A percentile compares a stretch with the other conserved stretches of the same genome.
These are phyloP conservation scores for Flabesymbios commensalis DNA, from an alignment of 2,888 invertebrate species.

Conservation along the genomic window DNA sequence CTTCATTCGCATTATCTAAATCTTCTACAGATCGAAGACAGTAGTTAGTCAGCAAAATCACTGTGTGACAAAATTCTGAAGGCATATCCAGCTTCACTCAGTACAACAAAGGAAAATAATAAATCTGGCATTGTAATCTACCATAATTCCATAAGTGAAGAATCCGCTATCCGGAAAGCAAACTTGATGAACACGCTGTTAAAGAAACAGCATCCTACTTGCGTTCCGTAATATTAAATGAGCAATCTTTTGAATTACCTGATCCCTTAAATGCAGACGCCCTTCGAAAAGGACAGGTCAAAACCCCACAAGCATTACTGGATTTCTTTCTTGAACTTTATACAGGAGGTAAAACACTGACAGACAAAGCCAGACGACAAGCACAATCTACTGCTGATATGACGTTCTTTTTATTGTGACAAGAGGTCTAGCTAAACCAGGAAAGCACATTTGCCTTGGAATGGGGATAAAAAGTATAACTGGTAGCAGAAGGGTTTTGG, in stretches of 20 bases:
- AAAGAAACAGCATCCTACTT: slow-evolving; percentile 1
- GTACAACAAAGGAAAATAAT: too few species aligned
- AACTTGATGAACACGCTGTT: background rate
- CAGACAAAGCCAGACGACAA: too few species aligned
- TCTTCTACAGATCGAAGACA: too few species aligned
- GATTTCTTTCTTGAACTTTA: too few species aligned
- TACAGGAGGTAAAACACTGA: too few species aligned
- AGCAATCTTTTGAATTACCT: background rate
- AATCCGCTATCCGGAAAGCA: too few species aligned
- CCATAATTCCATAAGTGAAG: too few species aligned
- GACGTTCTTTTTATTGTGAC: slow-evolving; percentile 4
- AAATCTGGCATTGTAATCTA: too few species aligned
- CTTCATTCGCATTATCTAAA: too few species aligned
- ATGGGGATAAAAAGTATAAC: slow-evolving; percentile 23
- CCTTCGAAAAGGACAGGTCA: background rate
- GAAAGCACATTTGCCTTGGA: slow-evolving; percentile 25
- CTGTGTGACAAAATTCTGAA: too few species aligned
- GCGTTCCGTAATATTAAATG: background rate
- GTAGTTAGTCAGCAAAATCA: too few species aligned
- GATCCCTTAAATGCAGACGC: background rate
- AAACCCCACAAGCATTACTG: background rate
- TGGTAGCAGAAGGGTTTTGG: slow-evolving; percentile 19
- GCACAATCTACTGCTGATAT: background rate
- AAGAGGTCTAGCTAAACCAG: slow-evolving; percentile 19
- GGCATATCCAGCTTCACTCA: too few species aligned